phyloP scores from a whole-genome alignment of 1,140 invertebrate species.

The Sarcophaga bullata region DNA sequence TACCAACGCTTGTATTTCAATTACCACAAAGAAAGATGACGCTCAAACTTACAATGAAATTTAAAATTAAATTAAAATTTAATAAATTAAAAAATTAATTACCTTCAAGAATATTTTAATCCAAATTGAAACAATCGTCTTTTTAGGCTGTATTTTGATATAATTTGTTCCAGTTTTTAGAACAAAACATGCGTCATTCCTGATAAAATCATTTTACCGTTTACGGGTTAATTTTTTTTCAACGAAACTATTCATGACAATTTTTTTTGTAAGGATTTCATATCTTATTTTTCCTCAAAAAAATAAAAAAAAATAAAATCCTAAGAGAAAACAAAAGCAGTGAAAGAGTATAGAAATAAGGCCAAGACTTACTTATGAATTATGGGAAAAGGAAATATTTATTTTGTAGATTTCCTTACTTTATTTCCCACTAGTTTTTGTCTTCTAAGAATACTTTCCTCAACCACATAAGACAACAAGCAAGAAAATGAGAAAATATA shows the following conservation, averaged over 20 bases:
- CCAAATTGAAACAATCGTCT: too few relatives aligned
- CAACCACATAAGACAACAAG: neutral
- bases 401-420: slow-evolving; percentile 29
- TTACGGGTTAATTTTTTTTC: neutral
- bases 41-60: too few relatives aligned
- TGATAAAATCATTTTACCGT: neutral
- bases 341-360: slow-evolving; percentile 11
- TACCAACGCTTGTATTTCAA: too few relatives aligned
- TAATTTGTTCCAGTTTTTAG: too few relatives aligned
- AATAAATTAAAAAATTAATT: too few relatives aligned
- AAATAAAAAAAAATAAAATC: neutral
- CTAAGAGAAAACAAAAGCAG: neutral
- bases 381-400: slow-evolving; percentile 36
- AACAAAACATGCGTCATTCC: too few relatives aligned
- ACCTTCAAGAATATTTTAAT: too few relatives aligned
- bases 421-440: neutral
- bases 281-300: neutral
- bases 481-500: neutral
- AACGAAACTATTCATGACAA: slow-evolving; percentile 22
- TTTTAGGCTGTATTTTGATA: too few relatives aligned
- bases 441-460: neutral
- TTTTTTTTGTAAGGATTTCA: slow-evolving; percentile 19
- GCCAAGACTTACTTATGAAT: slow-evolving; percentile 37
- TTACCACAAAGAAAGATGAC: too few relatives aligned
- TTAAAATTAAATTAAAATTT: too few relatives aligned